phyloP scores from a whole-genome alignment of 2,797 vertebrate species.

The Acrossocheilus wenchowensis region DNA sequence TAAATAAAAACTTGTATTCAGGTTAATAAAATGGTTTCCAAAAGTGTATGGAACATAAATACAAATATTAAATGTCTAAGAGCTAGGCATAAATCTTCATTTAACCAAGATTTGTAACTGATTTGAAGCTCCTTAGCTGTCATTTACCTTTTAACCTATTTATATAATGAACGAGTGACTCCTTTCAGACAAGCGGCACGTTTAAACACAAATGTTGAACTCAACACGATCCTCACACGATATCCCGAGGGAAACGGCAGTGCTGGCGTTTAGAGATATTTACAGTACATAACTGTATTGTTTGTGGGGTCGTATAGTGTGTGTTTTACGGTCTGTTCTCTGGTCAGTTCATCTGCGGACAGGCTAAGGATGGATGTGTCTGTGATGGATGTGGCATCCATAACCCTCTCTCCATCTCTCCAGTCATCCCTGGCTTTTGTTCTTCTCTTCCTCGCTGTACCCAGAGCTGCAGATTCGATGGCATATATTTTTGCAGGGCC shows the following conservation, averaged over 20 bases:
- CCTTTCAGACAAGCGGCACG: neutral
- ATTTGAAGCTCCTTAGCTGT: neutral
- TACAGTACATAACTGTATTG: neutral
- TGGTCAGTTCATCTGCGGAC: conserved; percentile 51
- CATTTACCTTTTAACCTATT: neutral
- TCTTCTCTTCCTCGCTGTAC: conserved; percentile 85
- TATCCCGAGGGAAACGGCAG: neutral
- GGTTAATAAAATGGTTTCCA: neutral
- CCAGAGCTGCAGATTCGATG: conserved; percentile 84
- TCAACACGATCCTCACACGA: neutral
- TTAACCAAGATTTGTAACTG: neutral
- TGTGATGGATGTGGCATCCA: conserved; percentile 37
- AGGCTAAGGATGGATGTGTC: conserved; percentile 46
- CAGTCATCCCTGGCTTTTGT: conserved; percentile 71
- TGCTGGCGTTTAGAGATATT: neutral
- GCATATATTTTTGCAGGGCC: conserved; percentile 86
- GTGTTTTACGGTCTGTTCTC: conserved; percentile 42
- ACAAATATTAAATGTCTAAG: neutral
- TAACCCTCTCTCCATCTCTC: conserved; percentile 39
- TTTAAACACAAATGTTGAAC: neutral
- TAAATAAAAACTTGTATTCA: neutral
- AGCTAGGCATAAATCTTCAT: neutral
- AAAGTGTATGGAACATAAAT: neutral
- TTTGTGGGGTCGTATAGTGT: conserved; percentile 30
- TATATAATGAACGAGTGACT: neutral